Evolutionary conservation across 2,888 invertebrate genomes (phyloP).

Genomic region (Lymantria monacha): DNA sequence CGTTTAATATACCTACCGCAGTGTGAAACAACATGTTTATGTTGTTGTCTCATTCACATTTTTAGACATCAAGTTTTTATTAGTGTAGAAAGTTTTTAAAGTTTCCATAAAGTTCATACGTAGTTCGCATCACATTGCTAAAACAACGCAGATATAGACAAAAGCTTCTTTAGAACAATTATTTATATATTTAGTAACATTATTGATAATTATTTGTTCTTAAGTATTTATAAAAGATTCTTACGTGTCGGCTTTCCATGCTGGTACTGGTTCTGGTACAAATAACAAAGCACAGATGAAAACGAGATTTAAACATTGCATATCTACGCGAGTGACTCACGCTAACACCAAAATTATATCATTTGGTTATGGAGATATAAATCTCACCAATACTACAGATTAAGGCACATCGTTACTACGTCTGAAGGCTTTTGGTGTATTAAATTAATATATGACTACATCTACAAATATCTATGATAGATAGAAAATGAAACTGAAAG

Average conservation of each 20-base stretch:
- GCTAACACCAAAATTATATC: slow-evolving; percentile 37
- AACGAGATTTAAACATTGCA: slow-evolving; percentile 56
- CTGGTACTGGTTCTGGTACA: slow-evolving; percentile 60
- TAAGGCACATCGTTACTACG: slow-evolving; percentile 73
- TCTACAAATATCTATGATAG: slow-evolving; percentile 22
- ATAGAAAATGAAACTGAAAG: slow-evolving; percentile 40
- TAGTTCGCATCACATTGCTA: too few species aligned
- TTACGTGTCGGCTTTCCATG: slow-evolving; percentile 63
- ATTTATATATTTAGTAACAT: too few species aligned
- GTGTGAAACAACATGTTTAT: not conserved
- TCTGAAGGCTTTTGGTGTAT: slow-evolving; percentile 47
- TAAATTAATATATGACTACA: slow-evolving; percentile 34
- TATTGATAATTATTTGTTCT: too few species aligned
- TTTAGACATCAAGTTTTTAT: too few species aligned
- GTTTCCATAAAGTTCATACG: too few species aligned
- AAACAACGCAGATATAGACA: too few species aligned
- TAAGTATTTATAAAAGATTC: slow-evolving; percentile 17
- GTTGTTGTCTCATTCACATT: not conserved
- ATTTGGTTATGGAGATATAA: slow-evolving; percentile 8
- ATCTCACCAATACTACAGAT: slow-evolving; percentile 51
- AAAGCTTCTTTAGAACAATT: too few species aligned
- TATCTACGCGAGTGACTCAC: slow-evolving; percentile 58
- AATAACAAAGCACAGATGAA: slow-evolving; percentile 57
- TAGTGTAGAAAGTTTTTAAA: too few species aligned
- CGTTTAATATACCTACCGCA: not conserved